A percentile compares a stretch with the other conserved stretches of the same genome.
Conservation (phyloP, 2,888 invertebrate species). For the Himalopsyche japonica region DNA sequence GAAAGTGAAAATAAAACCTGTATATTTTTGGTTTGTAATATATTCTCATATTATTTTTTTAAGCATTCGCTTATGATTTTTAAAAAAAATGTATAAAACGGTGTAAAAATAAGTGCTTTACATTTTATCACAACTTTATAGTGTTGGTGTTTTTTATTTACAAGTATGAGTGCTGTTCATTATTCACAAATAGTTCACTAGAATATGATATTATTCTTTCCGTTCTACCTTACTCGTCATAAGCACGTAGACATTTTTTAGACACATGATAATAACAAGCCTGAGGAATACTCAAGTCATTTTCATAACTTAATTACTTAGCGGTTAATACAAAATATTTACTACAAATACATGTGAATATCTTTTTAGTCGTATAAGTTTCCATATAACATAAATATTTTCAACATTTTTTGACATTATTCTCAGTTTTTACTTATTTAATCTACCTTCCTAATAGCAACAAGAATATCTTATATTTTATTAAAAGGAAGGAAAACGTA, state of each 20-base stretch:
- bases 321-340: background rate
- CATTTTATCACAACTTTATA: background rate
- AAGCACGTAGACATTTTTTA: background rate
- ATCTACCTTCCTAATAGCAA: too few relatives aligned
- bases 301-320: background rate
- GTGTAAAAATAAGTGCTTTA: background rate
- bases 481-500: too few relatives aligned
- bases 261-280: background rate
- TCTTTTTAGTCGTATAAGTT: too few relatives aligned
- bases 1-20: too few relatives aligned
- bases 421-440: too few relatives aligned
- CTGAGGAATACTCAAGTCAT: background rate
- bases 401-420: too few relatives aligned
- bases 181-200: background rate
- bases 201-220: background rate
- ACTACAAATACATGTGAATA: background rate
- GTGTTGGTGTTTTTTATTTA: too few relatives aligned
- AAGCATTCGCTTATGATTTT: background rate
- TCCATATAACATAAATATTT: too few relatives aligned
- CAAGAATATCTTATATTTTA: too few relatives aligned
- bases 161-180: background rate
- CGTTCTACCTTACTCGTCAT: background rate
- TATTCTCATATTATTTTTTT: too few relatives aligned
- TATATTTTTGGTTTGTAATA: too few relatives aligned
- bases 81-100: background rate